These are phyloP conservation scores for Cordilura impudica DNA, from an alignment of 2,888 invertebrate species.

Conservation along the genomic window DNA sequence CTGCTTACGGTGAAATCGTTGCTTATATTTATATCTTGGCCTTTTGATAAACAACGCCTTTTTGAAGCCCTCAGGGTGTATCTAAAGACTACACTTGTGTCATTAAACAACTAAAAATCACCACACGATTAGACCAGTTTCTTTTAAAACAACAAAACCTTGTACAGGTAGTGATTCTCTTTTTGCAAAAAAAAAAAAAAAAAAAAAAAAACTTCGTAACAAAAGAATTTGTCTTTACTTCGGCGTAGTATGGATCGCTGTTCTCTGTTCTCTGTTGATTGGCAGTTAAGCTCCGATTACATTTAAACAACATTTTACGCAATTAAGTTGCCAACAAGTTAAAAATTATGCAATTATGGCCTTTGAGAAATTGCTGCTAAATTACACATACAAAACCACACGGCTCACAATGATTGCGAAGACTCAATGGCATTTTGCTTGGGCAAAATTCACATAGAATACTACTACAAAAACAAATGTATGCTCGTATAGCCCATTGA, in stretches of 20 bases:
- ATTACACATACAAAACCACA: constrained; percentile 66
- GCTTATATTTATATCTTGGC: neutral
- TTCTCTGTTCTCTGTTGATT: constrained; percentile 61
- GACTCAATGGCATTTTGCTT: neutral
- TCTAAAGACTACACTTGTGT: constrained; percentile 45
- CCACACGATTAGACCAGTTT: constrained; percentile 27
- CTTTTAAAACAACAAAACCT: constrained; percentile 3
- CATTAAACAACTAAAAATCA: constrained; percentile 45
- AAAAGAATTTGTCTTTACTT: neutral
- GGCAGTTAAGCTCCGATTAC: constrained; percentile 66
- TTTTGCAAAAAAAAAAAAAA: too few species aligned
- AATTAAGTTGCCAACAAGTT: constrained; percentile 78
- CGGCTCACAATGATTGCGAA: neutral
- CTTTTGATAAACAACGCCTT: constrained; percentile 35
- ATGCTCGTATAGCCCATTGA: neutral
- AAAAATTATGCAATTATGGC: constrained; percentile 76
- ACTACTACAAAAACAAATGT: neutral
- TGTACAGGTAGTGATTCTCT: neutral
- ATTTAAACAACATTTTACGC: constrained; percentile 67
- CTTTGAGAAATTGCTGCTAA: constrained; percentile 75
- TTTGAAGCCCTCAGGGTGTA: constrained; percentile 30
- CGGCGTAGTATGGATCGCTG: neutral
- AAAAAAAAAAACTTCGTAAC: too few species aligned
- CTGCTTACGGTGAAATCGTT: neutral
- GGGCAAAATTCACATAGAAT: neutral